Base-by-base conservation (phyloP, 2,797 vertebrate genomes). In the Myripristis murdjan region DNA sequence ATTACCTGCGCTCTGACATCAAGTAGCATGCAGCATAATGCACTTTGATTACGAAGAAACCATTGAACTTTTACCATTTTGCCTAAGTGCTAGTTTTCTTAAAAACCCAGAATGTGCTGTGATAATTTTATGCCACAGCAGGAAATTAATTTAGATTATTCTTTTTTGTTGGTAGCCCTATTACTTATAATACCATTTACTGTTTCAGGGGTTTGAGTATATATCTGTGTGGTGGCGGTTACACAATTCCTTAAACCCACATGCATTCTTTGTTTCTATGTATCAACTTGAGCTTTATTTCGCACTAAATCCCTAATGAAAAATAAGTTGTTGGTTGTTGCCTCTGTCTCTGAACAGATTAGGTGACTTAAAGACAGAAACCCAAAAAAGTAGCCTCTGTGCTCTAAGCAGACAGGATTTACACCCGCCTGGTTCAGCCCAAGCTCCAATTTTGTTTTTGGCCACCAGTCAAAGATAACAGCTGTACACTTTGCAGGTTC, bases 401-500 rank as follows among this genome's bases (percentile, higher is more conserved):
- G 74, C 67, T 93, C 93, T 91, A 94, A 94, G 91, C 85, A 91
- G 86, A 86, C 48, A 92, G 86, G 77, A 90, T 95, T 96, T 91
- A 90, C 90, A 92, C 77, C 91, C 90, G 64, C 93, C 90, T 94
- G 89, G 68, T 79, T 92, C 93, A 91, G 93, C 93, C 79, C 87
- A 75, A 85, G 83, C 92, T 96, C 93, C 93, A 93, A 89, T 95
- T 96, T 96, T 93, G 94, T 90, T 93, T 95, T 97, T 97, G 97
- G 96, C 95, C 93, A 96, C 92, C 89, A 95, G 93, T 97, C 96
- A 97, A 97, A 97, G 91, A 96, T 93, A 97, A 95, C 97, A 98
- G 96, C 96, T 97, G 96, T 95, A 96, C 28, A 86, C 91, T 96
- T 95, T 95, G 94, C 91, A 95, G 95, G 95, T 97, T 96, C 95